Conservation (phyloP, 1,140 invertebrate species). For the Drosophila lowei region DNA sequence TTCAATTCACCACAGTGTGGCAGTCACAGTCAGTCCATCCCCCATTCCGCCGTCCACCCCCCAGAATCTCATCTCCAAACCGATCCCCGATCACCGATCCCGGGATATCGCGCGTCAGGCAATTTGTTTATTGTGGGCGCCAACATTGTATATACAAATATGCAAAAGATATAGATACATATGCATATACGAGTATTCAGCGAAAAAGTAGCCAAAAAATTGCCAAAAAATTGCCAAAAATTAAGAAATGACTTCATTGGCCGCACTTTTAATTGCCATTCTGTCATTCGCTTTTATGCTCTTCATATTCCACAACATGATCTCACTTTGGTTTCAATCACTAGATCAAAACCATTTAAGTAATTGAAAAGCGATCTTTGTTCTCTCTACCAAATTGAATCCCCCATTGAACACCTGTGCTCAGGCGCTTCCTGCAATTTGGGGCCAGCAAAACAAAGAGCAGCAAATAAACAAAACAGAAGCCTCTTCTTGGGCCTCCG, state of each 20-base stretch:
- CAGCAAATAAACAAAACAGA: constrained; percentile 70
- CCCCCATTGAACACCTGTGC: constrained; percentile 58
- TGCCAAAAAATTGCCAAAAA: constrained; percentile 13
- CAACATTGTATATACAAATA: constrained; percentile 50
- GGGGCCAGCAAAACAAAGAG: constrained; percentile 58
- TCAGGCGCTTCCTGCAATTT: constrained; percentile 72
- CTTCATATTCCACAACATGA: constrained; percentile 57
- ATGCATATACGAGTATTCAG: constrained; percentile 7
- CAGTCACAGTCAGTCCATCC: constrained; percentile 6
- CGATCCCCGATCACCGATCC: too few relatives aligned
- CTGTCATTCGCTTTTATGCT: constrained; percentile 18
- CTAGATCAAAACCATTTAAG: constrained; percentile 14
- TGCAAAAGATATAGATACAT: constrained; percentile 22
- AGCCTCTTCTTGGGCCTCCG: constrained; percentile 16
- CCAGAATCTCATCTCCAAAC: too few relatives aligned
- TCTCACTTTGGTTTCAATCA: constrained; percentile 52
- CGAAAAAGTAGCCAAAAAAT: constrained; percentile 5
- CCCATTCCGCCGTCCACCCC: too few relatives aligned
- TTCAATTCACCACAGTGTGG: constrained; percentile 70
- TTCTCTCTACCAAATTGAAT: background rate
- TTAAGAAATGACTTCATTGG: constrained; percentile 71
- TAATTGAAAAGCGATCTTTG: constrained; percentile 32
- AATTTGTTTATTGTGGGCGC: constrained; percentile 79
- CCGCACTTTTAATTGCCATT: constrained; percentile 56
- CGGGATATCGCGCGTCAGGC: constrained; percentile 36